phyloP scores from a whole-genome alignment of 2,888 invertebrate species.

The Apamea crenata region DNA sequence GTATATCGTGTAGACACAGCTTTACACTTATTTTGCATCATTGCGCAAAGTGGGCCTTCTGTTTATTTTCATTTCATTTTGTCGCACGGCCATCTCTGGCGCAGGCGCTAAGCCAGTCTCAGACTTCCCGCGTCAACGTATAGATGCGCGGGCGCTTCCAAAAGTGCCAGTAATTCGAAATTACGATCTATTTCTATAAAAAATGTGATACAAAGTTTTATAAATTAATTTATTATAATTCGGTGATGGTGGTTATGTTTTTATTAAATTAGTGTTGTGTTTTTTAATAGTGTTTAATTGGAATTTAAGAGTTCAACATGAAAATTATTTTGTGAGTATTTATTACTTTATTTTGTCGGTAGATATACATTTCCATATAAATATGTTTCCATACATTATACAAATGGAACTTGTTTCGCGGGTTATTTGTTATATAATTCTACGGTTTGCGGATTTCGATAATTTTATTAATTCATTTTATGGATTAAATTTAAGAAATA shows the following conservation, averaged over 20 bases:
- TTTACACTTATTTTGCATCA: not conserved
- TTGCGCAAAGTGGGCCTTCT: slow-evolving; percentile 45
- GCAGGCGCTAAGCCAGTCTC: slow-evolving; percentile 65
- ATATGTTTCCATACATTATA: not conserved
- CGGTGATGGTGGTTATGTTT: slow-evolving; percentile 63
- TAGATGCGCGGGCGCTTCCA: slow-evolving; percentile 58
- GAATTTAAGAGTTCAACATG: slow-evolving; percentile 66
- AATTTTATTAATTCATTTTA: not conserved
- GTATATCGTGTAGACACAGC: not conserved
- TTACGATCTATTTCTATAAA: slow-evolving; percentile 46
- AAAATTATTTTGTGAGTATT: slow-evolving; percentile 70
- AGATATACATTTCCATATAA: not conserved
- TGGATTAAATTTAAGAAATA: not conserved
- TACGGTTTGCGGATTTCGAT: not conserved
- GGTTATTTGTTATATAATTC: not conserved
- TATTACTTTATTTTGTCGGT: not conserved
- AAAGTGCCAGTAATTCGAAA: slow-evolving; percentile 52
- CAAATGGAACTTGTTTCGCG: slow-evolving; percentile 23
- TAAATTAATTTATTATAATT: slow-evolving; percentile 35
- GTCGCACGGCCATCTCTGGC: slow-evolving; percentile 44
- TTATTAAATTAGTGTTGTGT: slow-evolving; percentile 54
- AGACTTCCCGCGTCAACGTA: slow-evolving; percentile 61
- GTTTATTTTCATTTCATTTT: not conserved
- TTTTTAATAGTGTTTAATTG: slow-evolving; percentile 39
- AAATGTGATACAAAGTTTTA: slow-evolving; percentile 56